Conservation (phyloP, 2,888 invertebrate genomes). For the Alviniconcha strummeri region DNA sequence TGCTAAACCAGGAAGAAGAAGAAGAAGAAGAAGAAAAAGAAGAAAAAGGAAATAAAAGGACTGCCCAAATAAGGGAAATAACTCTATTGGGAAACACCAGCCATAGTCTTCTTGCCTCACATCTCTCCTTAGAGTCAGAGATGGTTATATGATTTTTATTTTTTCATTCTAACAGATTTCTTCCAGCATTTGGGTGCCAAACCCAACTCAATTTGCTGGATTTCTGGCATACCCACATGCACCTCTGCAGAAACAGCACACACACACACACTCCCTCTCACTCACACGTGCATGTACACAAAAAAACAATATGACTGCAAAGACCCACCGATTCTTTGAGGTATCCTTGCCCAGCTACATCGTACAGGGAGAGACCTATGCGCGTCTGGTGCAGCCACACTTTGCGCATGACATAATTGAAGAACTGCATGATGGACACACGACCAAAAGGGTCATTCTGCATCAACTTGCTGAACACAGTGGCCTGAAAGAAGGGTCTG, state of each 20-base stretch:
- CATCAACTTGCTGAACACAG: conserved; percentile 90
- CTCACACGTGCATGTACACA: too few species aligned
- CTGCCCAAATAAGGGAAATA: background rate
- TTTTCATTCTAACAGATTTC: too few species aligned
- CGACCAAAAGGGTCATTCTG: conserved; percentile 90
- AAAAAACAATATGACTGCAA: too few species aligned
- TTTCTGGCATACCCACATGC: too few species aligned
- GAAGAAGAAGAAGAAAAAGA: background rate
- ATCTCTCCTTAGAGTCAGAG: too few species aligned
- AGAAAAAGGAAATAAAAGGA: background rate
- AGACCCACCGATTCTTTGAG: conserved; percentile 84
- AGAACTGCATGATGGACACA: conserved; percentile 90
- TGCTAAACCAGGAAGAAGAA: background rate
- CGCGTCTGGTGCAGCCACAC: conserved; percentile 96
- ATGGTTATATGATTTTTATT: too few species aligned
- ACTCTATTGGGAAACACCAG: too few species aligned
- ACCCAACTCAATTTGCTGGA: background rate
- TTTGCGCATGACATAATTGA: conserved; percentile 94
- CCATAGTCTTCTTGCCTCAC: too few species aligned
- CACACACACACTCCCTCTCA: background rate
- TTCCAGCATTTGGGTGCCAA: too few species aligned
- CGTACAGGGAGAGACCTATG: conserved; percentile 93
- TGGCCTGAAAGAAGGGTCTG: conserved; percentile 88
- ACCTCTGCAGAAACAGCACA: too few species aligned
- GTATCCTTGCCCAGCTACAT: conserved; percentile 93